Percentiles rank a stretch among this genome's conserved stretches.
Conservation (phyloP, 2,888 invertebrate species). For the Agrochola lota region DNA sequence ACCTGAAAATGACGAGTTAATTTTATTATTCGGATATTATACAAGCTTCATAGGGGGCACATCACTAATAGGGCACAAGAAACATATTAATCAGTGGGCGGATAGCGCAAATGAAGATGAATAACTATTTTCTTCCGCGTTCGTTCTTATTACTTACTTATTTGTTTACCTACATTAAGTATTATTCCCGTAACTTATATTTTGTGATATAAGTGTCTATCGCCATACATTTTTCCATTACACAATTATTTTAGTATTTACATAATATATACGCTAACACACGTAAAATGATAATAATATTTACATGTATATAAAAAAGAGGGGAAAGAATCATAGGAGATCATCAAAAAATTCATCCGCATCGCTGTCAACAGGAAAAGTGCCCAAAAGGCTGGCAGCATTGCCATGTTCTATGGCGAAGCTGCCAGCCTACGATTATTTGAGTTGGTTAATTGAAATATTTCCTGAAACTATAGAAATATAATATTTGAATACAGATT, state of each 20-base stretch:
- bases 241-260: background rate
- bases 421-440: background rate
- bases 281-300: no score
- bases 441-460: background rate
- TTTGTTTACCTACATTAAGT: background rate
- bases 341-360: no score
- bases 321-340: no score
- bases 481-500: no score
- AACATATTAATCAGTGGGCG: constrained; percentile 53
- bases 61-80: constrained; percentile 39
- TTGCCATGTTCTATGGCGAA: no score
- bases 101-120: constrained; percentile 58
- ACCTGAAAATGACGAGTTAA: background rate
- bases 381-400: no score
- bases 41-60: background rate
- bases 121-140: constrained; percentile 43
- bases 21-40: background rate
- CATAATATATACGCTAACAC: no score
- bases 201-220: background rate
- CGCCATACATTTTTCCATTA: background rate
- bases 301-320: no score
- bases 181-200: background rate
- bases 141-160: constrained; percentile 25
- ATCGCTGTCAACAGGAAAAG: no score
- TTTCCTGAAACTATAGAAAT: background rate